Base-by-base conservation (phyloP, 2,888 invertebrate genomes). In the Calliphora vomitoria region DNA sequence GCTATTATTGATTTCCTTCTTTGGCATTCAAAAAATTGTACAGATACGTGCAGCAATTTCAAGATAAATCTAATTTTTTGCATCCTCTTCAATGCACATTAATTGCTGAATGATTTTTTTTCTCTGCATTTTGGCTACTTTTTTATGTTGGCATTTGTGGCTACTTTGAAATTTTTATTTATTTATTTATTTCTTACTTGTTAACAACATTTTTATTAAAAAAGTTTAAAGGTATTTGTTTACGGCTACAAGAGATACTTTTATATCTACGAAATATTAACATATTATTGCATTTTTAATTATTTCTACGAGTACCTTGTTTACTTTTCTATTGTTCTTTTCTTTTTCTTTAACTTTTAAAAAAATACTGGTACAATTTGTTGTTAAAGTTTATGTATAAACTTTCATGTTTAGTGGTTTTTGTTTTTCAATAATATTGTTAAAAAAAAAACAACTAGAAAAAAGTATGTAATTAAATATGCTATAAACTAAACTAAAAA, bases 221-320 rank as follows among this genome's bases (percentile, higher is more conserved):
- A 84, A 84, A 74, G 68, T 76, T 83, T 64, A 13, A 44, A 47
- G 5, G 31, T 58, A 58, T 58, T 25, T 13, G 25, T 11, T 20
- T 15, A 31, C 58, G 25, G 6, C 20, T 50, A 11, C 6, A n/a
- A 50, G n/a, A n/a, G 5, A 50, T 50, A 6, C 4, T 50, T 50
- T 50, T n/a, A 50, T n/a, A 50, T 6, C 35, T 8, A 25, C 3
- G 8, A 15, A 10, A 31, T 41, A 84, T 85, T 80, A 75, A 53
- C 80, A 85, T 85, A 62, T 80, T 62, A 80, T 85, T 85, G 80
- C 18, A 68, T 76, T 53, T 85, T 69, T 47, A 69, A 80, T 50
- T 85, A 72, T 35, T 50, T 41, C 38, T 6, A 50, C n/a, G n/a
- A n/a, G n/a, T n/a, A n/a, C 35, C 38, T 20, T 53, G 8, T n/a